Percentiles rank a stretch among this genome's conserved stretches.
Evolutionary conservation across 2,797 vertebrate genomes (phyloP).

Genomic region (Rhyacichthys aspro): DNA sequence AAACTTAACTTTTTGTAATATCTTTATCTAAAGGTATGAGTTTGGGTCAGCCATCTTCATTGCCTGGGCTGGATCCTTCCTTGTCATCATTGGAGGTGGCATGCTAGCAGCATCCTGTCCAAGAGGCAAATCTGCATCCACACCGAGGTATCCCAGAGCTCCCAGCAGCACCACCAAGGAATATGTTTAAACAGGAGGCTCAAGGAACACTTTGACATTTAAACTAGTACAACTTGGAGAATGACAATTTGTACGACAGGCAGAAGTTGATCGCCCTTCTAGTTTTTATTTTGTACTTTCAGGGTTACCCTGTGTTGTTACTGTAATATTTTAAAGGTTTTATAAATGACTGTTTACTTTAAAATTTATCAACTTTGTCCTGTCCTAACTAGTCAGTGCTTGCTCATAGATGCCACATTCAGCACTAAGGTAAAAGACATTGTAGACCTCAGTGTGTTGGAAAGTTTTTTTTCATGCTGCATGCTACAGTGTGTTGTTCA

Average conservation of each 20-base stretch:
- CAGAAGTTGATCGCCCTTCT: slow-evolving; percentile 18
- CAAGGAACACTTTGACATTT: slow-evolving; percentile 48
- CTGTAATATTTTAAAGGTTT: slow-evolving; percentile 51
- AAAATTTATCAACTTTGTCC: slow-evolving; percentile 7
- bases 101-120: slow-evolving; percentile 87
- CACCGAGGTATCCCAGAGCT: slow-evolving; percentile 73
- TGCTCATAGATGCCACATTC: slow-evolving; percentile 10
- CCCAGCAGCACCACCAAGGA: slow-evolving; percentile 81
- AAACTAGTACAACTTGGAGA: slow-evolving; percentile 18
- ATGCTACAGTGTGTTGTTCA: slow-evolving; percentile 1
- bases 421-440: slow-evolving; percentile 25
- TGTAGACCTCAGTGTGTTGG: neutral
- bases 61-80: slow-evolving; percentile 86
- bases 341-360: slow-evolving; percentile 48
- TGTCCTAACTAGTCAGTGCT: slow-evolving; percentile 17
- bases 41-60: slow-evolving; percentile 90
- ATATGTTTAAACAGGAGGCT: slow-evolving; percentile 79
- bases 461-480: neutral
- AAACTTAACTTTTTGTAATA: slow-evolving; percentile 1
- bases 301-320: slow-evolving; percentile 43
- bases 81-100: slow-evolving; percentile 82
- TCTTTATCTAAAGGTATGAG: slow-evolving; percentile 81
- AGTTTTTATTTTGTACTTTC: slow-evolving; percentile 33
- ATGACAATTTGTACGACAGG: slow-evolving; percentile 18
- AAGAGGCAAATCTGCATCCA: slow-evolving; percentile 23